Conservation (phyloP, 2,888 invertebrate genomes). For the Napeogenes inachia region DNA sequence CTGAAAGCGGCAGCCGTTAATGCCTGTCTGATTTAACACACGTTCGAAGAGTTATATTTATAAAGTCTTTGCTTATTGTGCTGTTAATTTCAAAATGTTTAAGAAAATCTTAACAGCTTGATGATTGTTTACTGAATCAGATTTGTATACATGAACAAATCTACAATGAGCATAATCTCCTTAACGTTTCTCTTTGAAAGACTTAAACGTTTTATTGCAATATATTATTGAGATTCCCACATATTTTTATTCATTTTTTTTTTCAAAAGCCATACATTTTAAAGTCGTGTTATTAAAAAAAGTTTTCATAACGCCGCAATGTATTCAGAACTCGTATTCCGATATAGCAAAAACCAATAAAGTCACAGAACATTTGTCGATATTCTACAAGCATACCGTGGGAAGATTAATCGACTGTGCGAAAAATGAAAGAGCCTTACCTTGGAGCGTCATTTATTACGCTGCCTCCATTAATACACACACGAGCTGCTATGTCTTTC, state of each 20-base stretch:
- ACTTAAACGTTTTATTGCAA: too few species aligned
- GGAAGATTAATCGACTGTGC: conserved; percentile 60
- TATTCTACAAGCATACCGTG: conserved; percentile 26
- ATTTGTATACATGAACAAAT: too few species aligned
- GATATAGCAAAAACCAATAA: conserved; percentile 28
- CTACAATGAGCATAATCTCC: too few species aligned
- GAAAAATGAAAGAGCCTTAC: conserved; percentile 66
- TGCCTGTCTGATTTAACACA: background rate
- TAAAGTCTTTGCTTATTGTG: too few species aligned
- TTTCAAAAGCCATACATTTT: background rate
- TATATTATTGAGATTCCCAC: too few species aligned
- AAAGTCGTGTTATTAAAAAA: background rate
- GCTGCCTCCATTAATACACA: conserved; percentile 51
- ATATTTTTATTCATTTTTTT: too few species aligned
- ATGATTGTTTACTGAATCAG: too few species aligned
- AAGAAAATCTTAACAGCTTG: too few species aligned
- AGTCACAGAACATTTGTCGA: conserved; percentile 29
- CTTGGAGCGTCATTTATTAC: conserved; percentile 61
- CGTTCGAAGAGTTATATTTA: too few species aligned
- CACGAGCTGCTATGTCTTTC: conserved; percentile 23
- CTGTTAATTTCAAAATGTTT: too few species aligned
- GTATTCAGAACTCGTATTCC: conserved; percentile 7
- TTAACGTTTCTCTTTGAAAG: too few species aligned
- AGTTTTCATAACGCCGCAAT: conserved; percentile 1
- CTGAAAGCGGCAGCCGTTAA: background rate